Base-by-base conservation (phyloP, 1,140 invertebrate species). In the Dolichoris vasculosae region DNA sequence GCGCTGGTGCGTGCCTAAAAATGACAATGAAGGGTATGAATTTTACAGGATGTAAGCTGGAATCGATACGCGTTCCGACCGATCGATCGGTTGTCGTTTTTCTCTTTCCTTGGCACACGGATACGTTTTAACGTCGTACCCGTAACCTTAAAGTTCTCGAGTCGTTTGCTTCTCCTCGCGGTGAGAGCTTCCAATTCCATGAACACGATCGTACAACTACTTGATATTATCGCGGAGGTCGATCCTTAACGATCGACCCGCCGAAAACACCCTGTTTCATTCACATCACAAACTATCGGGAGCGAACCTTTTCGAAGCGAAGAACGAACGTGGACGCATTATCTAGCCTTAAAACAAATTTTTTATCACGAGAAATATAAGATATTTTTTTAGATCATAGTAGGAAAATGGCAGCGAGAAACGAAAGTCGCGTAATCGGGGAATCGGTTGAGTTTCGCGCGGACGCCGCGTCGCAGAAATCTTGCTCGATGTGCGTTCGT, bases 11-110 rank as follows among this genome's bases (percentile, higher is more conserved):
- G 84, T 81, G 84, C 78, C 84, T 77, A 78, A 59, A 48, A 78
- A 78, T 78, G 75, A 78, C 75, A 84, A 84, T 84, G 83, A 67
- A 84, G 46, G 1, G 48, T 30, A 78, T 76, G 69, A 15, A 82
- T 40, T 75, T 35, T 35, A 35, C 13, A 79, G 26, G n/a, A 46
- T 75, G n/a, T 73, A 38, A 2, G 7, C 26, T 55, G 40, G 75
- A 63, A 79, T 79, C 48, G 77, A 40, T 51, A 35, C 23, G 23
- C 55, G 1, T 79, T 55, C 26, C 9, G 11, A 76, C 51, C 17
- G 32, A 43, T 9, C 55, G 17, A 77, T 55, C 15, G 35, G 11
- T 55, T 64, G 55, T 80, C 30, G 23, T 46, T 67, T 46, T 30
- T 80, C 78, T 80, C 55, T 67, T 67, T 80, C 55, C n/a, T 80